Evolutionary conservation across 1,140 invertebrate species (phyloP), one percentile per base, ranked within the genome.

Genomic region (Hetaerina americana): DNA sequence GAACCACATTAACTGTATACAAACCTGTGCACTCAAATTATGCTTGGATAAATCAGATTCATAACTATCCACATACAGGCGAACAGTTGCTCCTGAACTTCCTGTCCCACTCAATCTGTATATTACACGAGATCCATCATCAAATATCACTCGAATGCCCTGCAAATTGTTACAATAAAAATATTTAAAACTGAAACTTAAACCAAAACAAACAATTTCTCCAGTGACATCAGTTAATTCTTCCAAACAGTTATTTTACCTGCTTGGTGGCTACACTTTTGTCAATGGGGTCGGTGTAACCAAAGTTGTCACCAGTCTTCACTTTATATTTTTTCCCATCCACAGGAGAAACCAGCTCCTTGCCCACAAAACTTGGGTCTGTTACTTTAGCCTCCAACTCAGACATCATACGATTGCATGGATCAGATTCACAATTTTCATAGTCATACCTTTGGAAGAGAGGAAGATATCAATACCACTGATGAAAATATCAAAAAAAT

Each of bases 21-120:
- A 75, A 73, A 88, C 87, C 81, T 94, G 90, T n/a, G 94, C 88
- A 82, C 92, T 88, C 40, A 87, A 84, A 12, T 83, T 78, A 66
- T 91, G 87, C 77, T 90, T 89, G 26, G 76, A 74, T 22, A 77
- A 71, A 76, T 89, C 87, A 40, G 85, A 85, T 76, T 94, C 92
- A 80, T 94, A 96, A 72, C 90, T 91, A 79, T 97, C 97, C 73
- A 97, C 89, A 79, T 99, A 99, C 26, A 99, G 78, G 70, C 97
- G 87, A 75, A 99, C 92, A 18, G 98, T 99, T 18, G 97, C 97
- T 5, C 97, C 97, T 72, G 91, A 92, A 80, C 95, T 97, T 74
- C 98, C 98, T 5, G 98, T 99, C 69, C 98, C 98, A 80, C 95
- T 98, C 66, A 99, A 85, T 68, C 98, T 87, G 80, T 92, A 91